These are phyloP conservation scores for Stomatorhinus walkeri DNA, from an alignment of 2,797 vertebrate species.

Conservation along the genomic window DNA sequence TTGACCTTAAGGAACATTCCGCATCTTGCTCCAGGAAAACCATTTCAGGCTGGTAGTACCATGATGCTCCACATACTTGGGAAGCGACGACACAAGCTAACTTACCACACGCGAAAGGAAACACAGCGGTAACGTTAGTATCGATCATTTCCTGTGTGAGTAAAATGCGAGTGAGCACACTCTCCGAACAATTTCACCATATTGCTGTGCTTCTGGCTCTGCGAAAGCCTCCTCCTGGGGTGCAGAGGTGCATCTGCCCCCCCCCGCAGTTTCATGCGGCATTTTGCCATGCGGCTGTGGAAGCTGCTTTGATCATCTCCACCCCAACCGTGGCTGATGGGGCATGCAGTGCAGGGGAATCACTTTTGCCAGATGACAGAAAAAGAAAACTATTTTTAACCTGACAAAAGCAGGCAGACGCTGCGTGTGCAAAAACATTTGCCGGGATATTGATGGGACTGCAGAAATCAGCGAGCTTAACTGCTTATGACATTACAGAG, in stretches of 20 bases:
- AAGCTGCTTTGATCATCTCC: not conserved
- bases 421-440: not conserved
- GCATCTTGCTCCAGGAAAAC: not conserved
- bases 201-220: not conserved
- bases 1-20: not conserved
- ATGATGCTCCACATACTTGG: not conserved
- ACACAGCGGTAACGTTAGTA: not conserved
- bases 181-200: not conserved
- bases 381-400: constrained; percentile 3
- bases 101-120: not conserved
- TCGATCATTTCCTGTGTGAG: not conserved
- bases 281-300: not conserved
- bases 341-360: not conserved
- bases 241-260: not conserved
- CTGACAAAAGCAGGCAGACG: not conserved
- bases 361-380: not conserved
- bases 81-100: not conserved
- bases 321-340: not conserved
- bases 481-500: not conserved
- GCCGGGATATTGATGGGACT: not conserved
- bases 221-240: not conserved
- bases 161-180: not conserved
- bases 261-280: not conserved
- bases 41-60: not conserved
- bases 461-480: not conserved